Conservation (phyloP, 2,888 invertebrate genomes). For the Timema cristinae region DNA sequence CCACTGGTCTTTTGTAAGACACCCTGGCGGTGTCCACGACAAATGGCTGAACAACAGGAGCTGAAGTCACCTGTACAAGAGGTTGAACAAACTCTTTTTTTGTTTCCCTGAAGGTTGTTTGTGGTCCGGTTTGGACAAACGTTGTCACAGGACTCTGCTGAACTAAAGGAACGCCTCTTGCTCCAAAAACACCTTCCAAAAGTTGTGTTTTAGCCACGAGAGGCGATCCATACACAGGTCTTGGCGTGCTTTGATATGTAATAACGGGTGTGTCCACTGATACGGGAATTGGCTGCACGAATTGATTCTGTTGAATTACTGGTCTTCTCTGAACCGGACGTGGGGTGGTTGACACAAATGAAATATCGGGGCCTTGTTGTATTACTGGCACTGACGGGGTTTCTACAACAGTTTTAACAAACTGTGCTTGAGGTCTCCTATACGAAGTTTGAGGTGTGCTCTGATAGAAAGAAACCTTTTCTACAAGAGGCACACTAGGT, state of each 20-base stretch:
- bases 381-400: background rate
- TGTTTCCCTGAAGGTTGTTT: too few species aligned
- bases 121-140: background rate
- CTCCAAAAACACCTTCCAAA: background rate
- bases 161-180: background rate
- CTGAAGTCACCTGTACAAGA: too few species aligned
- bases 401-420: constrained; percentile 11
- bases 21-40: background rate
- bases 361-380: background rate
- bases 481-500: background rate
- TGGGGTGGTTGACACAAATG: background rate
- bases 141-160: background rate
- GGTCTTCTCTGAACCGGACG: constrained; percentile 4
- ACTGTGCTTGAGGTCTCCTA: background rate
- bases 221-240: background rate
- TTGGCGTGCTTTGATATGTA: constrained; percentile 9
- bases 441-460: background rate
- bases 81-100: too few species aligned
- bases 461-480: background rate
- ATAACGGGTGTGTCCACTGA: background rate
- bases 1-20: background rate
- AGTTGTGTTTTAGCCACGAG: background rate
- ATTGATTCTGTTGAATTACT: constrained; percentile 5
- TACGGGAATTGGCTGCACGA: background rate
- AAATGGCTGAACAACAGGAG: background rate